Evolutionary conservation across 1,140 invertebrate species (phyloP), one percentile per base, ranked within the genome.

Genomic region (Neodiprion fabricii): DNA sequence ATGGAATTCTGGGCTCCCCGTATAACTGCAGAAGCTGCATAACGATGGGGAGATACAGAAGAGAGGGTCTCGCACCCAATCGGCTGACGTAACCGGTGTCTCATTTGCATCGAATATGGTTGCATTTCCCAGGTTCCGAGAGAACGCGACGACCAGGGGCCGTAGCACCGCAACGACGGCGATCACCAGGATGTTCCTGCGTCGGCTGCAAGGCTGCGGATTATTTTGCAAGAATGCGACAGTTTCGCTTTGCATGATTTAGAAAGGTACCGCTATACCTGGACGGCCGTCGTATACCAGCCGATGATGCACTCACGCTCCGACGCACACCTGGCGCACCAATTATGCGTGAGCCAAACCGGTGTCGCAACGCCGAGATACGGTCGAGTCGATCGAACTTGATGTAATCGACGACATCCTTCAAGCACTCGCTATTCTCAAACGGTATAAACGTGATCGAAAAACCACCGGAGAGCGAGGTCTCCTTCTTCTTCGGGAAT

Each of bases 71-170:
- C 53, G 53, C 53, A 61, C 53, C 53, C 53, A 17, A 61, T 61
- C 11, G 53, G 53, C 53, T 61, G 53, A 61, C 53, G 53, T 61
- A 61, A 61, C 53, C 11, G 53, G 11, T 61, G 11, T 61, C 53
- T 61, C 53, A 61, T 61, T 61, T 61, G 53, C 53, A 61, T 61
- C 53, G 53, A 61, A 61, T 61, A 61, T 61, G 5, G 53, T 40
- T 40, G 28, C 28, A 61, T 61, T 61, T 61, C 53, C 53, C 53
- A 61, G 53, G 53, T 5, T 61, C 53, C 53, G 53, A 61, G 53
- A 61, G 53, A 61, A 61, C 53, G 11, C 53, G 9, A 40, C 28
- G 28, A 3, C 28, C 28, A 40, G 28, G 28, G 5, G 28, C n/a
- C 53, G 53, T 5, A 40, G 28, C 28, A 40, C 28, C 28, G 28